These are phyloP conservation scores for Glareola pratincola DNA, from an alignment of 2,113 vertebrate genomes.

Conservation along the genomic window DNA sequence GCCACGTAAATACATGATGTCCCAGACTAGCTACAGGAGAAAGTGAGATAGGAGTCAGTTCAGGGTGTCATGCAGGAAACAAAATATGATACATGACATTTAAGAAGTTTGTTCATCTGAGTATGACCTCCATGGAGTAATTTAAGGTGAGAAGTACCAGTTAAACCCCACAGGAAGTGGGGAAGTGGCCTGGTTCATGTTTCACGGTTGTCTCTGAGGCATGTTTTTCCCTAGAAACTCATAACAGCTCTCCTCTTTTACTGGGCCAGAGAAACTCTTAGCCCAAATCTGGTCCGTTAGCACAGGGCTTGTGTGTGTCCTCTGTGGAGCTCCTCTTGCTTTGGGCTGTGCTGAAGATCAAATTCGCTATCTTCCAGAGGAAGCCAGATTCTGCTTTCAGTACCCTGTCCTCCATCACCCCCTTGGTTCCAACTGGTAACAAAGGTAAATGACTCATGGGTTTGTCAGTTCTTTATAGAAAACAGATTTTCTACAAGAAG, in stretches of 20 bases:
- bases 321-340: not conserved
- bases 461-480: not conserved
- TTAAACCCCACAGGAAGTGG: not conserved
- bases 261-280: not conserved
- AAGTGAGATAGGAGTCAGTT: not conserved
- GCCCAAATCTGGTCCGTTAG: not conserved
- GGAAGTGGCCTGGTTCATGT: not conserved
- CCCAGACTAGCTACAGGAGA: not conserved
- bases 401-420: not conserved
- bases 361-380: not conserved
- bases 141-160: not conserved
- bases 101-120: not conserved
- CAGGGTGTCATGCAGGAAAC: not conserved
- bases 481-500: not conserved
- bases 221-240: not conserved
- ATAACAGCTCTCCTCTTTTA: not conserved
- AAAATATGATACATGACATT: not conserved
- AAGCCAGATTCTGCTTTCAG: not conserved
- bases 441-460: conserved; percentile 8
- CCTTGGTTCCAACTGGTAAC: not conserved
- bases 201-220: not conserved
- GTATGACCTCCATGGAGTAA: not conserved
- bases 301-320: not conserved
- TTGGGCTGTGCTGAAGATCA: not conserved
- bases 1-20: not conserved